Base-by-base conservation (phyloP, 2,888 invertebrate species). In the Meganola albula region DNA sequence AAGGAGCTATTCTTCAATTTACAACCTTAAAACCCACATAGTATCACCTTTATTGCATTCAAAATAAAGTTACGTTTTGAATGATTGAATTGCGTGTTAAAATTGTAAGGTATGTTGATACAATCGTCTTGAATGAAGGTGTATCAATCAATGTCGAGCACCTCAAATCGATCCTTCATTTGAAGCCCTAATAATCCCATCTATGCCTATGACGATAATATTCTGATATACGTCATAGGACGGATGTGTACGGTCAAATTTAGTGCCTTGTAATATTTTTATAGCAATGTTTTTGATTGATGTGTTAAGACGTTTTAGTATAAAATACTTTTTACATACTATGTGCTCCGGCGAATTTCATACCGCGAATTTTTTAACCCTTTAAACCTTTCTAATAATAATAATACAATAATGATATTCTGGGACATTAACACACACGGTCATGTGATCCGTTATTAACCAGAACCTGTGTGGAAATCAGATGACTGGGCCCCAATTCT, bases 101-200 rank as follows among this genome's bases (percentile, higher is more conserved):
- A 26, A 31, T 24, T 10, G 22, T 34, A 24, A 46, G 46, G 47
- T 37, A 37, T 45, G 42, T 43, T 48, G 46, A 53, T 53, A 53
- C 48, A 58, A 48, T 51, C 47, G 41, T 47, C 38, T 39, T 49
- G 53, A 51, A 56, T 48, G 52, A 45, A 70, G 66, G 64, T 68
- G 55, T 58, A 73, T 73, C 72, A 66, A 73, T 73, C 72, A 73
- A 64, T 63, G 74, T 73, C 72, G 47, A 31, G 30, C 43, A 49
- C 53, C 55, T 58, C n/a, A n/a, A n/a, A n/a, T n/a, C 58, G 46
- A 63, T 67, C 59, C 58, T 46, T 65, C 63, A 62, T 55, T 42
- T 55, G 32, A 34, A 47, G 23, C 54, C 41, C 44, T 49, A 46
- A 53, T 51, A 51, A 51, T 52, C 51, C 48, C 39, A n/a, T n/a